Evolutionary conservation across 2,888 invertebrate genomes (phyloP).

Genomic region (Pomacea canaliculata): DNA sequence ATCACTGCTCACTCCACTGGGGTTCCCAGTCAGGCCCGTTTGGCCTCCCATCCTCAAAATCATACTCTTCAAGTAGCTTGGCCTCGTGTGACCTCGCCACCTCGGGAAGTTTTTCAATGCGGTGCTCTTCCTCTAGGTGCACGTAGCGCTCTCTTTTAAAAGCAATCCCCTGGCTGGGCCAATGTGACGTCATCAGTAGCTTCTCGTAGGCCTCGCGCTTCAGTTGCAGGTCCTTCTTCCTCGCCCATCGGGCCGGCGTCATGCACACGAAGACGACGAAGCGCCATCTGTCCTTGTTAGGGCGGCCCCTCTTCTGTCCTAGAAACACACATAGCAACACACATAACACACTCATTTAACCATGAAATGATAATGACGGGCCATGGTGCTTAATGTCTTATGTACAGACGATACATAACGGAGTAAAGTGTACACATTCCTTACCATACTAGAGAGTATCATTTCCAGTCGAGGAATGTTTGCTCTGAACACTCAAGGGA

Average conservation of each 20-base stretch:
- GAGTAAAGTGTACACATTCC: no score
- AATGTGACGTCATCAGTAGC: constrained; percentile 50
- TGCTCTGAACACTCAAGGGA: no score
- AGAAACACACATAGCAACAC: constrained; percentile 15
- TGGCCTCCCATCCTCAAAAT: constrained; percentile 22
- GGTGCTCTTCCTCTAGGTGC: constrained; percentile 2
- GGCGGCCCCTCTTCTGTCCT: constrained; percentile 48
- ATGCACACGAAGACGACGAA: constrained; percentile 59
- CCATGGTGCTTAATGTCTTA: no score
- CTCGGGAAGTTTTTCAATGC: constrained; percentile 32
- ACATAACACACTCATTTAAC: no score
- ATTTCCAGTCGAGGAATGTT: no score
- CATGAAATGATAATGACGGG: no score
- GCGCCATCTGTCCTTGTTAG: constrained; percentile 54
- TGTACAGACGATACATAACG: no score
- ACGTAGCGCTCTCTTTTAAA: constrained; percentile 29
- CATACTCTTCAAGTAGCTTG: constrained; percentile 25
- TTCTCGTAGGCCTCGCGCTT: constrained; percentile 50
- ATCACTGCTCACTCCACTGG: not conserved
- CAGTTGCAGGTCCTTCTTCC: constrained; percentile 39
- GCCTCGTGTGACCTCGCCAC: constrained; percentile 37
- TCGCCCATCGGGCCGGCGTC: constrained; percentile 60
- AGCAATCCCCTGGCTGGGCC: constrained; percentile 51
- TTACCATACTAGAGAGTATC: no score
- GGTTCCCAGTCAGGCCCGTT: constrained; percentile 20